Base-by-base conservation (phyloP, 1,140 invertebrate genomes). In the Aphelenchoides besseyi region DNA sequence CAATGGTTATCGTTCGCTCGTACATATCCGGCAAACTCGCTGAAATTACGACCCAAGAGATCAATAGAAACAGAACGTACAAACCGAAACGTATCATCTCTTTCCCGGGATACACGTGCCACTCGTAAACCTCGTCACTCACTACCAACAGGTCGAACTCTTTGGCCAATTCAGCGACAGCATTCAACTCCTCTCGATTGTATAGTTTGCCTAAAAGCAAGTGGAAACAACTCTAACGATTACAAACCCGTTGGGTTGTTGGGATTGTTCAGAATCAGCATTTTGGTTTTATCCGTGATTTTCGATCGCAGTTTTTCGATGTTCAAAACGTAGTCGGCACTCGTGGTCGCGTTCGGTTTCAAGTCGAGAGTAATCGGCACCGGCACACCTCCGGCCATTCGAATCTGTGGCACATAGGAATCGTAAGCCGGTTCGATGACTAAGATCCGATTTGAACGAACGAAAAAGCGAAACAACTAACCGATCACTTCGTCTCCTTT, bases 361-460 rank as follows among this genome's bases (percentile, higher is more conserved):
- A 91, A 90, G 86, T 90, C 89, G 1, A 99, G 87, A 5, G 94
- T 90, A 71, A 98, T 91, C 84, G 92, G 97, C 63, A 90, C 90
- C 0, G 93, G 90, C 26, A 89, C 88, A 9, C 93, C 96, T 0
- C 93, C 93, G 33, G 92, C 92, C 77, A 90, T 89, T 29, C 59
- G 52, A 0, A 97, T 90, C 91, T 98, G 95, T 1, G 94, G 93
- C 72, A 92, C 91, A 84, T 98, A 99, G 82, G 94, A 97, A 85
- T 98, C 96, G 85, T 95, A 98, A 85, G 92, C 98, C 5, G 96
- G 96, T 85, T 98, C 96, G 73, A 98, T 94, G 32, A 99, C 93
- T 72, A 97, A 95, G 72, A 94, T 16, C 2, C 12, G 8, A 66
- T 18, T 12, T 37, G 30, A 18, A 1, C 12, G 30, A 1, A 66